A percentile compares a stretch with the other conserved stretches of the same genome.
Conservation (phyloP, 2,797 vertebrate genomes). For the Ptychobarbus kaznakovi region DNA sequence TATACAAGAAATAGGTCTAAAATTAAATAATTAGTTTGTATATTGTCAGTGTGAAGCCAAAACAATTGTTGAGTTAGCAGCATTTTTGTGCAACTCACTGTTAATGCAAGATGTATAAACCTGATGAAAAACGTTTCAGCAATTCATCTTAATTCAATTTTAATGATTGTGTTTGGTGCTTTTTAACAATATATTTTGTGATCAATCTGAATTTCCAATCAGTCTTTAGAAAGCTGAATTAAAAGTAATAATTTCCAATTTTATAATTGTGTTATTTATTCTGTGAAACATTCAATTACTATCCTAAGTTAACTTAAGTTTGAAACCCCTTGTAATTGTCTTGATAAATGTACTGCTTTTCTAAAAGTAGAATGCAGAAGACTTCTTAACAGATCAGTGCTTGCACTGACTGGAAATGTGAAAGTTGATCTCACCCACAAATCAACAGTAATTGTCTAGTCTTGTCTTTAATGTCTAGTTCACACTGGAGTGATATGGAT, state of each 20-base stretch:
- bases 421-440: not conserved
- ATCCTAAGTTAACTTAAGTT: not conserved
- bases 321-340: conserved; percentile 9
- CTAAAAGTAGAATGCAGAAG: not conserved
- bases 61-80: not conserved
- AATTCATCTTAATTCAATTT: not conserved
- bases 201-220: not conserved
- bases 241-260: not conserved
- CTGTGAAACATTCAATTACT: not conserved
- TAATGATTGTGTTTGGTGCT: not conserved
- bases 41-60: not conserved
- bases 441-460: not conserved
- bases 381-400: not conserved
- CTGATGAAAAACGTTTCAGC: not conserved
- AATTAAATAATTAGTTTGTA: not conserved
- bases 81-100: not conserved
- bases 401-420: conserved; percentile 2
- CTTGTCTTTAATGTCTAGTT: not conserved
- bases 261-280: not conserved
- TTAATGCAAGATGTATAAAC: not conserved
- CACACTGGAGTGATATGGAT: not conserved
- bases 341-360: not conserved
- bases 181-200: not conserved
- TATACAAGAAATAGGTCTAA: not conserved
- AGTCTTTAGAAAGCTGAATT: not conserved